Evolutionary conservation across 1,140 invertebrate species (phyloP).

Genomic region (Meloidogyne exigua): DNA sequence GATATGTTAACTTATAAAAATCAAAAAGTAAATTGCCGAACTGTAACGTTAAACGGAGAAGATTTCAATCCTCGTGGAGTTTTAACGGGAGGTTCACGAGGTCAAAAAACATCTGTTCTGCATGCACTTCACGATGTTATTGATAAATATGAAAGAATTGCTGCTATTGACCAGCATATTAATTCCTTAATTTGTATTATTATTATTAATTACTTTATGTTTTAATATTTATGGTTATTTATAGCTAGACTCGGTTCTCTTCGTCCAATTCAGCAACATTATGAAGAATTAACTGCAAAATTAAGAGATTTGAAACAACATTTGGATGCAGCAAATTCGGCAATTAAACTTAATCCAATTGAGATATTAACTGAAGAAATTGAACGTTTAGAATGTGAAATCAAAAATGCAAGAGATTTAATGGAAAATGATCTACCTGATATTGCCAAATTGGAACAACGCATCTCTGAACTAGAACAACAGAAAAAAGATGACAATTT

Average conservation of each 20-base stretch:
- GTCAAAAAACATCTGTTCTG: conserved; percentile 21
- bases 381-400: conserved; percentile 23
- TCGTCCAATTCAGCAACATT: conserved; percentile 26
- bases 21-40: conserved; percentile 73
- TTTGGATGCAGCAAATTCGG: conserved; percentile 19
- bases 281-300: conserved; percentile 28
- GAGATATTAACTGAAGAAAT: conserved; percentile 33
- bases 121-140: conserved; percentile 7
- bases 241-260: conserved; percentile 25
- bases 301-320: conserved; percentile 10
- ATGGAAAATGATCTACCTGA: conserved; percentile 16
- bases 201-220: background rate
- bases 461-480: conserved; percentile 25
- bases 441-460: conserved; percentile 24
- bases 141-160: conserved; percentile 21
- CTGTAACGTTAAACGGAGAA: conserved; percentile 88
- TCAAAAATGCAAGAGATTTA: conserved; percentile 11
- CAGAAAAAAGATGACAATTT: conserved; percentile 43
- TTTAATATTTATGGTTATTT: conserved; percentile 1
- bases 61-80: conserved; percentile 83
- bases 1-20: conserved; percentile 75
- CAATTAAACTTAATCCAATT: conserved; percentile 25
- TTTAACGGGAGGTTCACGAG: conserved; percentile 75
- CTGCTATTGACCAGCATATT: background rate
- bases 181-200: background rate